These are phyloP conservation scores for Gymnobelideus leadbeateri DNA, from an alignment of 2,113 vertebrate species.

Conservation along the genomic window DNA sequence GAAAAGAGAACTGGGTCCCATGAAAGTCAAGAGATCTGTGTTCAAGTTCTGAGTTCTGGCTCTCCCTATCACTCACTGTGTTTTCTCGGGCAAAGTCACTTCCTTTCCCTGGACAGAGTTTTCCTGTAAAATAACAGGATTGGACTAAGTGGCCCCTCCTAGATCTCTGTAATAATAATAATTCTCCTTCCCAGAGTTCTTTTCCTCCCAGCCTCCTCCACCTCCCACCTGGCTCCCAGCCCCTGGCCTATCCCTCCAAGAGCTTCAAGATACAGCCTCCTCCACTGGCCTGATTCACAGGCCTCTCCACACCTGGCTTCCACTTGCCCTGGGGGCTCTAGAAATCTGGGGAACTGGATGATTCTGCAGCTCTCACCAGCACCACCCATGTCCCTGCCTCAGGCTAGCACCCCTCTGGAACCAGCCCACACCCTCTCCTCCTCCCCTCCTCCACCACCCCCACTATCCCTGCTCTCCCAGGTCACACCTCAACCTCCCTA, in stretches of 20 bases:
- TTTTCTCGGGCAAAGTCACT: background rate
- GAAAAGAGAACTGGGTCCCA: background rate
- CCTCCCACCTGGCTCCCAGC: constrained; percentile 5
- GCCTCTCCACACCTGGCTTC: constrained; percentile 1
- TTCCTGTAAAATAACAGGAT: background rate
- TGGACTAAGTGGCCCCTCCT: background rate
- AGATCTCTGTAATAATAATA: background rate
- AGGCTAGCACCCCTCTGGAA: background rate
- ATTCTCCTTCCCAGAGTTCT: background rate
- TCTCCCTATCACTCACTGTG: background rate
- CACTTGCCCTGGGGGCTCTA: background rate
- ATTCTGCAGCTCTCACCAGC: background rate
- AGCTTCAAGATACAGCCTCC: background rate
- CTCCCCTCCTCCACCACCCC: background rate
- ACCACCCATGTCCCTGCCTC: background rate
- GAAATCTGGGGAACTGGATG: constrained; percentile 2
- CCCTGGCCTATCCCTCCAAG: constrained; percentile 8
- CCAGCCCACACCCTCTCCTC: background rate
- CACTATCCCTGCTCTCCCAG: background rate
- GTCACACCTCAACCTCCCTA: background rate
- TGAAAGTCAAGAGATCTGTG: background rate
- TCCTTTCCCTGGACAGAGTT: background rate
- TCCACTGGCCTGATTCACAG: background rate
- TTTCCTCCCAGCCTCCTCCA: background rate
- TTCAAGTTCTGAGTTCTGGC: background rate